Percentiles rank a stretch among this genome's conserved stretches.
These are phyloP conservation scores for Orthosia gothica DNA, from an alignment of 2,888 invertebrate species.

Conservation along the genomic window DNA sequence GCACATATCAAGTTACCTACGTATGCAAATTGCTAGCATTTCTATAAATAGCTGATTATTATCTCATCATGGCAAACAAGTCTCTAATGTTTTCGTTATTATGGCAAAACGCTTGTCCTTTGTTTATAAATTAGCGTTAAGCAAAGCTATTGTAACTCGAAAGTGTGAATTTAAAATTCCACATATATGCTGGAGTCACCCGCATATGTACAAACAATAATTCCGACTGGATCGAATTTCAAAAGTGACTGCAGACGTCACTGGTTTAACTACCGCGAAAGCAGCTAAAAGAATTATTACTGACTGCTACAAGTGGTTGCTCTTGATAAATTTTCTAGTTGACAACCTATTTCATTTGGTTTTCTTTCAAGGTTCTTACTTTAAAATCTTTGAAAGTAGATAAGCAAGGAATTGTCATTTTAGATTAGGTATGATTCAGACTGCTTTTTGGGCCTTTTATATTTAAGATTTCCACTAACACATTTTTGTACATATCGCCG, in stretches of 20 bases:
- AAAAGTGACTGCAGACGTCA: slow-evolving; percentile 16
- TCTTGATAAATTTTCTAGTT: background rate
- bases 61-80: slow-evolving; percentile 14
- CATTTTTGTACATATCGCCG: too few relatives aligned
- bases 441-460: background rate
- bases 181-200: slow-evolving; percentile 1
- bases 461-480: background rate
- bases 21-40: slow-evolving; percentile 27
- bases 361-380: background rate
- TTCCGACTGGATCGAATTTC: slow-evolving; percentile 2
- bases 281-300: background rate
- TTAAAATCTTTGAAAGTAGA: background rate
- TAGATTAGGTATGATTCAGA: background rate
- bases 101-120: background rate
- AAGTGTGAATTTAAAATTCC: slow-evolving; percentile 37
- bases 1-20: slow-evolving; percentile 12
- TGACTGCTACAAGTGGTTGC: background rate
- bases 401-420: background rate
- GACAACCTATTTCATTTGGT: background rate
- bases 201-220: slow-evolving; percentile 27
- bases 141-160: background rate
- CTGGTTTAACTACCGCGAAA: background rate
- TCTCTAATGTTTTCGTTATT: slow-evolving; percentile 6
- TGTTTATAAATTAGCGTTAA: slow-evolving; percentile 31
- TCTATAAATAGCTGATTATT: slow-evolving; percentile 13